Evolutionary conservation across 2,113 vertebrate species (phyloP).

Genomic region (Orthonyx spaldingii): DNA sequence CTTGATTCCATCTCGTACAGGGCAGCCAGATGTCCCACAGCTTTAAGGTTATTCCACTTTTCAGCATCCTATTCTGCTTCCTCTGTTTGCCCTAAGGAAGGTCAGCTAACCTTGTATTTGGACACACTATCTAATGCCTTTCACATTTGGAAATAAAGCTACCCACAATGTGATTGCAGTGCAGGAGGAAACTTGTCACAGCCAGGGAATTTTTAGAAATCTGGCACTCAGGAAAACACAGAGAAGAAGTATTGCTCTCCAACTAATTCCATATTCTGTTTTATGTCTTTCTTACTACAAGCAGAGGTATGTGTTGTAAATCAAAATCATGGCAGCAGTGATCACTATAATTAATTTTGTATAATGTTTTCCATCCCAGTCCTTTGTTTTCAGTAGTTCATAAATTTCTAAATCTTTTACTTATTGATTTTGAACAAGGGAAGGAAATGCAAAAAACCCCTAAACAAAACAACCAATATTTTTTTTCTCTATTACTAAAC

Average conservation of each 20-base stretch:
- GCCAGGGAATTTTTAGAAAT: not conserved
- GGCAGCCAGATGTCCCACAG: constrained; percentile 47
- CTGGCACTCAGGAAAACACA: not conserved
- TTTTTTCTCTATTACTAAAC: not conserved
- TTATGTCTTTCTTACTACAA: constrained; percentile 8
- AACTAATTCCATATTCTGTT: constrained; percentile 9
- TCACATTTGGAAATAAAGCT: not conserved
- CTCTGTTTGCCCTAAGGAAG: not conserved
- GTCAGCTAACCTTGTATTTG: not conserved
- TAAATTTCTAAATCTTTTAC: constrained; percentile 15
- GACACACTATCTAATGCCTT: not conserved
- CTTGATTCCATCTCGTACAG: not conserved
- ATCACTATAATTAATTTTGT: not conserved
- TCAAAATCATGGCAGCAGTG: not conserved
- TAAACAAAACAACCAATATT: not conserved
- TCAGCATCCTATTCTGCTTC: not conserved
- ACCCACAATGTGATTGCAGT: not conserved
- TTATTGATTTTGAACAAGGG: not conserved
- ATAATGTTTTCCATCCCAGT: not conserved
- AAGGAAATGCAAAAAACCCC: not conserved
- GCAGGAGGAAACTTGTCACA: not conserved
- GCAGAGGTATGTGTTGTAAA: not conserved
- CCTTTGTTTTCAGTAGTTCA: constrained; percentile 1
- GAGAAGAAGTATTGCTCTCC: not conserved
- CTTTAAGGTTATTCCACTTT: constrained; percentile 24